Percentiles rank a stretch among this genome's conserved stretches.
Evolutionary conservation across 2,113 vertebrate genomes (phyloP).

Genomic region (Lynx canadensis): DNA sequence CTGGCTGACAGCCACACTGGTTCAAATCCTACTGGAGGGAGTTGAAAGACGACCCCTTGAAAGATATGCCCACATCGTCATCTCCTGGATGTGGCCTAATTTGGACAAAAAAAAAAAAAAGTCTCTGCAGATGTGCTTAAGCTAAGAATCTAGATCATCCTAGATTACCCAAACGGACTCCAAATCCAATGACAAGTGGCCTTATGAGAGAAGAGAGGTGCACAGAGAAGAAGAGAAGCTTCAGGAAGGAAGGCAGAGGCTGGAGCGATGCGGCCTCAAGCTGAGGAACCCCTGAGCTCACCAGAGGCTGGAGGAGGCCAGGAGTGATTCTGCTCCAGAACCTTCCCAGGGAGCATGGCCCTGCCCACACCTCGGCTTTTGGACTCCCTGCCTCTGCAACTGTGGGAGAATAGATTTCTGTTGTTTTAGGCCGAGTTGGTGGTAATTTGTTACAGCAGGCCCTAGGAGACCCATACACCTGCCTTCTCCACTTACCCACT

Average conservation of each 20-base stretch:
- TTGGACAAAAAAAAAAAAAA: neutral
- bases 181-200: neutral
- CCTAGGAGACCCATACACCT: rapidly evolving
- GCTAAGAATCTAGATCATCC: neutral
- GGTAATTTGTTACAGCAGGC: neutral
- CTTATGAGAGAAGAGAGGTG: neutral
- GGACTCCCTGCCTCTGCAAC: neutral
- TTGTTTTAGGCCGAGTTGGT: neutral
- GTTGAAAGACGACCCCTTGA: neutral
- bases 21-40: neutral
- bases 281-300: rapidly evolving
- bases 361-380: neutral
- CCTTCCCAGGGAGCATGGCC: no score
- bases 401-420: neutral
- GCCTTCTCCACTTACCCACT: neutral
- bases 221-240: neutral
- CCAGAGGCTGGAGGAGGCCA: neutral
- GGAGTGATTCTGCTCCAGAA: rapidly evolving
- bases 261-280: rapidly evolving
- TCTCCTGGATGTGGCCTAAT: neutral
- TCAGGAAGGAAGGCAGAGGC: neutral
- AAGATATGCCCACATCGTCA: neutral
- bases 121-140: neutral
- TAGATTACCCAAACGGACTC: neutral
- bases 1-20: no score